Conservation (phyloP, 2,888 invertebrate genomes). For the Xiphydria camelus region DNA sequence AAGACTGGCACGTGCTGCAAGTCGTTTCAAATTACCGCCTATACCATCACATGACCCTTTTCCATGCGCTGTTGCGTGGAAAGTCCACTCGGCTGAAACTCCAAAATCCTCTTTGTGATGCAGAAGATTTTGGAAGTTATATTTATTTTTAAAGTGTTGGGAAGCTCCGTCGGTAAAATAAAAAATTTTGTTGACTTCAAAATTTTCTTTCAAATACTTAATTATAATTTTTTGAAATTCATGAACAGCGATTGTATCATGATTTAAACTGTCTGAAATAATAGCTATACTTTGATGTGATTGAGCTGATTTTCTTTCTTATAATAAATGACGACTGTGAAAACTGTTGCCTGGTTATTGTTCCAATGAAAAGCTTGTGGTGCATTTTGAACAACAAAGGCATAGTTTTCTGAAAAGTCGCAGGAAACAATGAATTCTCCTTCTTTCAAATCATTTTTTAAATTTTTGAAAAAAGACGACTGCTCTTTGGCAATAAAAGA, state of each 20-base stretch:
- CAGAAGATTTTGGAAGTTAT: conserved; percentile 15
- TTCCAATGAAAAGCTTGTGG: conserved; percentile 20
- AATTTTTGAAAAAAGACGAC: not conserved
- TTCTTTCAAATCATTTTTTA: conserved; percentile 1
- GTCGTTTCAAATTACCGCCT: conserved; percentile 28
- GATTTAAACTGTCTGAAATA: conserved; percentile 13
- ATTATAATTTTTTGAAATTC: conserved; percentile 6
- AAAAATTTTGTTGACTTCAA: conserved; percentile 6
- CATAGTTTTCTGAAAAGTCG: conserved; percentile 21
- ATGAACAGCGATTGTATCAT: conserved; percentile 15
- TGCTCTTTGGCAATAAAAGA: conserved; percentile 12
- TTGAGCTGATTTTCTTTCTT: conserved; percentile 8
- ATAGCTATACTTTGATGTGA: conserved; percentile 10
- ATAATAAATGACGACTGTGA: conserved; percentile 16
- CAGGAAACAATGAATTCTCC: conserved; percentile 14
- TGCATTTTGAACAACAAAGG: conserved; percentile 5
- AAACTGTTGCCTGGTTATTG: conserved; percentile 21
- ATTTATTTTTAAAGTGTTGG: conserved; percentile 20
- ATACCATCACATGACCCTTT: conserved; percentile 35
- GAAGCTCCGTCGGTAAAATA: conserved; percentile 18
- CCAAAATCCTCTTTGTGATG: conserved; percentile 19
- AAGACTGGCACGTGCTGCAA: conserved; percentile 12
- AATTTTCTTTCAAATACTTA: conserved; percentile 7
- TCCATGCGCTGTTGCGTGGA: conserved; percentile 33
- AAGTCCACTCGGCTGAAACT: conserved; percentile 32